Percentiles rank a stretch among this genome's conserved stretches.
These are phyloP conservation scores for Gryllus longicercus DNA, from an alignment of 2,888 invertebrate species.

Conservation along the genomic window DNA sequence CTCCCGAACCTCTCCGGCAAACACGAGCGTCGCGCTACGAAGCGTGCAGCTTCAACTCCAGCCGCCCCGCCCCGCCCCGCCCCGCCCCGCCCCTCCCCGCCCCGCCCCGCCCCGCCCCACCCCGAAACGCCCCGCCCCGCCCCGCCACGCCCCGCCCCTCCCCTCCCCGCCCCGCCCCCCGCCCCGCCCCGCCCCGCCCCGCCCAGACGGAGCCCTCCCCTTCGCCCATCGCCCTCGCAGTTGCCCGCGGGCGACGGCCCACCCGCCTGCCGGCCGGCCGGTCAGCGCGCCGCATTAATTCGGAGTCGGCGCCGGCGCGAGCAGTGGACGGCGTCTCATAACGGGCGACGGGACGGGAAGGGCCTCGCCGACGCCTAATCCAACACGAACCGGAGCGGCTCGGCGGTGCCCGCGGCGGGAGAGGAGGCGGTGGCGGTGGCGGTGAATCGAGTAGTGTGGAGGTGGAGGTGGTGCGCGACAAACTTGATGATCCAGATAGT, in stretches of 20 bases:
- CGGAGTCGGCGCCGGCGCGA: neutral
- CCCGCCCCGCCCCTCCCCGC: neutral
- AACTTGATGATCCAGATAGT: too few relatives aligned
- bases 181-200: too few relatives aligned
- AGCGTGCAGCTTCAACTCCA: too few relatives aligned
- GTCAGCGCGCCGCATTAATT: constrained; percentile 1
- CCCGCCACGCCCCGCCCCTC: too few relatives aligned
- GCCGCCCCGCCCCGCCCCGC: too few relatives aligned
- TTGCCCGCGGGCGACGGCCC: neutral
- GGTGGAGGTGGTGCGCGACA: too few relatives aligned
- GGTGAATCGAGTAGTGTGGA: neutral
- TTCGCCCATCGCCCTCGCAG: neutral
- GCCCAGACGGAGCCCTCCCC: too few relatives aligned
- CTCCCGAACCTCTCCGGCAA: too few relatives aligned
- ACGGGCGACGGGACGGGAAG: neutral
- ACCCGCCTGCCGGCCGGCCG: neutral
- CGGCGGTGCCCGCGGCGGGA: neutral
- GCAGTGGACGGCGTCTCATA: neutral
- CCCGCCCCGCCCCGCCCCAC: neutral
- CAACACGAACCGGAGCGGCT: neutral
- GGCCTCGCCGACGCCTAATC: neutral
- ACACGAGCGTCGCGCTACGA: too few relatives aligned
- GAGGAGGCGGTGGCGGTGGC: neutral
- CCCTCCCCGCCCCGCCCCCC: too few relatives aligned
- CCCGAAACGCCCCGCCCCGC: neutral